These are phyloP conservation scores for Coelopa pilipes DNA, from an alignment of 2,888 invertebrate species.

Conservation along the genomic window DNA sequence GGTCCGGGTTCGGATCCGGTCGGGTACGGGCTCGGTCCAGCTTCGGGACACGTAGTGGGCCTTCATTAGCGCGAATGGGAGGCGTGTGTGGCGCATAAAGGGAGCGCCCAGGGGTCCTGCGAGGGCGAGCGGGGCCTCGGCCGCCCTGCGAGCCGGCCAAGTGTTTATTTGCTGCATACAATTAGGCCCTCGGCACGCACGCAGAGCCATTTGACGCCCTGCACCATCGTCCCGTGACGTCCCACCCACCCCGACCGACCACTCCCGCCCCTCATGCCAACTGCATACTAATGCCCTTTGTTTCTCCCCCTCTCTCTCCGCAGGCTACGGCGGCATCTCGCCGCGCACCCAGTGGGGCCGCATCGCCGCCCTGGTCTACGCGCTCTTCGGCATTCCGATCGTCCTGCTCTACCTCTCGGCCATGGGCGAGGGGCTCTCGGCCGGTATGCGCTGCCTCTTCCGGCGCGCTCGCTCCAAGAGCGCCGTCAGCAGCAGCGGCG, in stretches of 20 bases:
- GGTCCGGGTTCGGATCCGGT: background rate
- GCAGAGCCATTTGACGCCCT: constrained; percentile 5
- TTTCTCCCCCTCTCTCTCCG: constrained; percentile 33
- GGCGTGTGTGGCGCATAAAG: constrained; percentile 23
- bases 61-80: constrained; percentile 28
- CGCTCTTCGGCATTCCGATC: constrained; percentile 86
- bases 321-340: constrained; percentile 87
- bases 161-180: constrained; percentile 29
- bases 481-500: constrained; percentile 48
- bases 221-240: constrained; percentile 3
- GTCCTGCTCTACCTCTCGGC: constrained; percentile 89
- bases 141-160: background rate
- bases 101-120: constrained; percentile 1
- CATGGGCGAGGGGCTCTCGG: constrained; percentile 86
- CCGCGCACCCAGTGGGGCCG: constrained; percentile 82
- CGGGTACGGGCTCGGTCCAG: too few species aligned
- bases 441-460: constrained; percentile 79
- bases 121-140: background rate
- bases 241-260: background rate
- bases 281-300: constrained; percentile 3
- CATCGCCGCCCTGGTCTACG: constrained; percentile 84
- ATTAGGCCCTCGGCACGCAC: constrained; percentile 22
- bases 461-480: constrained; percentile 66
- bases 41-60: constrained; percentile 9
- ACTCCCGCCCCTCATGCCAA: background rate